Evolutionary conservation across 2,797 vertebrate species (phyloP).

Genomic region (Limosa lapponica): DNA sequence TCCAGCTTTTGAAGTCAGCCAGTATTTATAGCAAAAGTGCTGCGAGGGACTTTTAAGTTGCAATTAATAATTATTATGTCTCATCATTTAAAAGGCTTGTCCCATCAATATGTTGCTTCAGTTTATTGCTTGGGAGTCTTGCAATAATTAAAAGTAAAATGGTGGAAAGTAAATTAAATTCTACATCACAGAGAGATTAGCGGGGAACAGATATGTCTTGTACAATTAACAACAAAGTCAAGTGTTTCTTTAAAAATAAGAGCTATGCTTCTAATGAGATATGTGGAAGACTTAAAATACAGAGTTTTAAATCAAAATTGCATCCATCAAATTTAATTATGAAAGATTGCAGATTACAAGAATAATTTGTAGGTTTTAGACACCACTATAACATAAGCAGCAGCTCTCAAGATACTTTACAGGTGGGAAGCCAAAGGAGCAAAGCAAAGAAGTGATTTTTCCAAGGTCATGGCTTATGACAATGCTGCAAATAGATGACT

Average conservation of each 20-base stretch:
- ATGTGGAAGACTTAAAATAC: background rate
- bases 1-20: conserved; percentile 39
- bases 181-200: conserved; percentile 30
- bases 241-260: conserved; percentile 46
- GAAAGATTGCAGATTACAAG: background rate
- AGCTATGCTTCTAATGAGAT: conserved; percentile 6
- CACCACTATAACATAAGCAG: background rate
- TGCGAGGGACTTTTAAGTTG: conserved; percentile 35
- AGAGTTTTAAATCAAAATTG: conserved; percentile 9
- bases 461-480: background rate
- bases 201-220: background rate
- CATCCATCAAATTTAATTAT: background rate
- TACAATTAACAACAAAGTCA: conserved; percentile 42
- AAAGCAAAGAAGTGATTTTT: background rate
- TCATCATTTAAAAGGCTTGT: conserved; percentile 60
- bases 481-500: background rate
- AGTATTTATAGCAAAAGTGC: conserved; percentile 52
- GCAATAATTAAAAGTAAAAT: conserved; percentile 64
- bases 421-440: background rate
- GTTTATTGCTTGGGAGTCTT: conserved; percentile 51
- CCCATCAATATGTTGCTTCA: conserved; percentile 21
- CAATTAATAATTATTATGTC: conserved; percentile 58
- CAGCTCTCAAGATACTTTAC: background rate
- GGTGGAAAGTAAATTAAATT: conserved; percentile 64
- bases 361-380: background rate